Percentiles rank a stretch among this genome's conserved stretches.
phyloP scores from a whole-genome alignment of 2,797 vertebrate genomes.

The Pachyuromys duprasi region DNA sequence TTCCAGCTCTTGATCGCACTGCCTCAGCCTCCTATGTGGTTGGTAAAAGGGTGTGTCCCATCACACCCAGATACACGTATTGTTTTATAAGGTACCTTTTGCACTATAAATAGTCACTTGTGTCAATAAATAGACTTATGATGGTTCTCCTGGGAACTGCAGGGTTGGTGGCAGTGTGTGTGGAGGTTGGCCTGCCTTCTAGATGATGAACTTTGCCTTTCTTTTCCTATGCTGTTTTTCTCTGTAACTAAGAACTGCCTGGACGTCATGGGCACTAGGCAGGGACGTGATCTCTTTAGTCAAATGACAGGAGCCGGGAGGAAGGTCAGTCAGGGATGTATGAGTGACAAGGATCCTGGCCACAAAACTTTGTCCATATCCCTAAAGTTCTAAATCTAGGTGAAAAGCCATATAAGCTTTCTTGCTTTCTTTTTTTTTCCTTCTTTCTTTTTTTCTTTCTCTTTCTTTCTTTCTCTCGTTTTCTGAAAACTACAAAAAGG shows the following conservation, averaged over 20 bases:
- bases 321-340: background rate
- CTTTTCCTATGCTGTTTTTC: slow-evolving; percentile 34
- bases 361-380: slow-evolving; percentile 44
- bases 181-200: slow-evolving; percentile 32
- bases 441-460: slow-evolving; percentile 12
- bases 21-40: background rate
- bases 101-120: slow-evolving; percentile 10
- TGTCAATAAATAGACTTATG: slow-evolving; percentile 51
- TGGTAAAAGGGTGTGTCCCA: background rate
- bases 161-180: slow-evolving; percentile 9
- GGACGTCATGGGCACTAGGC: slow-evolving; percentile 3
- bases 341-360: slow-evolving; percentile 63
- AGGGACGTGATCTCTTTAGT: slow-evolving; percentile 18
- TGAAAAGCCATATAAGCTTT: slow-evolving; percentile 36
- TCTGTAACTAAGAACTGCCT: slow-evolving; percentile 51
- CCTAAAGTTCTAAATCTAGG: slow-evolving; percentile 36
- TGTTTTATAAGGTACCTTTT: slow-evolving; percentile 45
- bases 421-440: background rate
- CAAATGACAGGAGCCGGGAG: slow-evolving; percentile 27
- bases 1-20: background rate
- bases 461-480: background rate
- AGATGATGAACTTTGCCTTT: slow-evolving; percentile 55
- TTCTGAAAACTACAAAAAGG: slow-evolving; percentile 35
- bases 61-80: background rate
- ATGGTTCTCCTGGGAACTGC: slow-evolving; percentile 45